Evolutionary conservation across 2,797 vertebrate species (phyloP), one percentile per base, ranked within the genome.

Genomic region (Amphiprion clarkii): DNA sequence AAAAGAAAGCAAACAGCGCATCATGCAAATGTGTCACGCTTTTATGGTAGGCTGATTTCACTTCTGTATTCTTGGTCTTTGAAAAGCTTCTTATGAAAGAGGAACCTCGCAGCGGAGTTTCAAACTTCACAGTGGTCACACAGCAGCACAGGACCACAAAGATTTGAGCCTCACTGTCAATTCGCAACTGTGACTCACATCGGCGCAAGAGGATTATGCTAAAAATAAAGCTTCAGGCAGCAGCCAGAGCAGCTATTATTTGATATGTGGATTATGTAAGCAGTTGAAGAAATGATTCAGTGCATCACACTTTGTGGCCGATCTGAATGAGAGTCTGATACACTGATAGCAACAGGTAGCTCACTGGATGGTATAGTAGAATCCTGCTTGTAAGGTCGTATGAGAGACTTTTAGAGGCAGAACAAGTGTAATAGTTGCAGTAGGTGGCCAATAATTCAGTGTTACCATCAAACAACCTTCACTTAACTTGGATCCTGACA

Each of bases 21-120:
- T 78, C 39, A 83, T 68, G 66, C 71, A 82, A 84, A 86, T 79
- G 65, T 3, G 6, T 81, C 65, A 65, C 0, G 39, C 7, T 36
- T 1, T 61, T 39, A 0, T 0, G 19, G 14, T n/a, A 3, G 36
- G 36, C 10, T 39, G 19, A n/a, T 89, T 79, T 92, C 93, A 90
- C 91, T 93, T 93, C 92, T 89, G 57, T 36, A 16, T 92, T 90
- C 72, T 59, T 1, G 0, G 6, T 19, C 12, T 19, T 2, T 0
- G 1, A 62, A 57, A 57, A 61, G 52, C 6, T 0, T 8, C 2
- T 23, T 12, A 21, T 39, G 23, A 88, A 90, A 90, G 64, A 83
- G 90, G 87, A 91, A 91, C 60, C 19, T 44, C 9, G 49, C 0
- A 3, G 46, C 8, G 23, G 48, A 6, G 13, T 52, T 40, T 6